These are phyloP conservation scores for Scrobipalpa costella DNA, from an alignment of 2,888 invertebrate genomes.

Conservation along the genomic window DNA sequence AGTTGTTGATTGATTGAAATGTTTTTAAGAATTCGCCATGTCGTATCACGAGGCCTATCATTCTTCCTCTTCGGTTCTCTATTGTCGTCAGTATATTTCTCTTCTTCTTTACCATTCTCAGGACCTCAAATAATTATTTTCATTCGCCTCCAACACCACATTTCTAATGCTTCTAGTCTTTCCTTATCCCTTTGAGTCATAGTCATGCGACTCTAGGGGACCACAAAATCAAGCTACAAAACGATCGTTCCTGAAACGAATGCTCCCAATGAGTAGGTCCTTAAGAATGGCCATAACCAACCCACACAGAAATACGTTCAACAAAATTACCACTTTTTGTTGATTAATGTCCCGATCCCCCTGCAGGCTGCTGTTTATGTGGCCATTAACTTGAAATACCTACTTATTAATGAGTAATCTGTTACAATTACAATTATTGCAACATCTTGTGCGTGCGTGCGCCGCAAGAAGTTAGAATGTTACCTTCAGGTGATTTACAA, in stretches of 20 bases:
- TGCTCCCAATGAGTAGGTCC: constrained; percentile 55
- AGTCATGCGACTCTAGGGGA: no score
- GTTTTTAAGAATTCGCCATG: no score
- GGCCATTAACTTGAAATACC: constrained; percentile 75
- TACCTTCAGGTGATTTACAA: constrained; percentile 20
- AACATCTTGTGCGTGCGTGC: constrained; percentile 51
- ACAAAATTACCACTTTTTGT: constrained; percentile 76
- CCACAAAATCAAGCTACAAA: neutral
- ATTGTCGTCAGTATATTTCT: no score
- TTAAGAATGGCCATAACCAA: constrained; percentile 61
- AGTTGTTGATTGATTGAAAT: no score
- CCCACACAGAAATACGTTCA: constrained; percentile 62
- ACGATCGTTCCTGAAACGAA: constrained; percentile 46
- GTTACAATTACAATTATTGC: constrained; percentile 68
- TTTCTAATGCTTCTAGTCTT: no score
- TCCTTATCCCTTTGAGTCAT: no score
- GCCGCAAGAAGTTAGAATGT: constrained; percentile 25
- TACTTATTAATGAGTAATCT: constrained; percentile 76
- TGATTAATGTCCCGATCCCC: constrained; percentile 67
- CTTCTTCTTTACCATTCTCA: no score
- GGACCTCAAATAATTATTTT: no score
- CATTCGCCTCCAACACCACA: no score
- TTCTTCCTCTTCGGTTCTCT: no score
- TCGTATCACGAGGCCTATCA: no score
- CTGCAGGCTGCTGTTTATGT: constrained; percentile 73